phyloP scores from a whole-genome alignment of 2,797 vertebrate genomes.

The Chromobotia macracanthus region DNA sequence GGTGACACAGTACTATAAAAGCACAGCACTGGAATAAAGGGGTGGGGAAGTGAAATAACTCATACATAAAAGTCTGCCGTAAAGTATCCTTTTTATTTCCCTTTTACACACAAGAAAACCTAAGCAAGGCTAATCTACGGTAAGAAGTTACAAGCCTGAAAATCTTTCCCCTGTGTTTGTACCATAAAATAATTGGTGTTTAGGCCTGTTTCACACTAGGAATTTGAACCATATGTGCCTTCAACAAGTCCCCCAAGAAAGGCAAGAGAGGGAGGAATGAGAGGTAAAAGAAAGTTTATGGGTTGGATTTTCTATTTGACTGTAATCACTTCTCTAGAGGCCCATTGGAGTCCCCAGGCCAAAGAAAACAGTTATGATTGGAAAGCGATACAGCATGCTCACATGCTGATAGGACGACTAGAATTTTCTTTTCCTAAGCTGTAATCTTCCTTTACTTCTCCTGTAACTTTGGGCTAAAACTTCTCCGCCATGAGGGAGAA shows the following conservation, averaged over 20 bases:
- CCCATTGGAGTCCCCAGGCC: slow-evolving; percentile 64
- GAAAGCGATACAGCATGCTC: slow-evolving; percentile 69
- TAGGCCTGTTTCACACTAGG: slow-evolving; percentile 69
- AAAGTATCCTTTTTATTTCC: slow-evolving; percentile 62
- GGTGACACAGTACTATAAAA: slow-evolving; percentile 73
- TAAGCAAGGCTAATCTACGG: slow-evolving; percentile 68
- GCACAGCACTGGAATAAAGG: slow-evolving; percentile 61
- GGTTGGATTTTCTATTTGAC: slow-evolving; percentile 65
- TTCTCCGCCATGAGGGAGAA: slow-evolving; percentile 47
- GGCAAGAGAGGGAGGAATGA: slow-evolving; percentile 43
- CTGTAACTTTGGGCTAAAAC: slow-evolving; percentile 48
- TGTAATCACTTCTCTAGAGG: slow-evolving; percentile 68
- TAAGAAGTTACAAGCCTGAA: slow-evolving; percentile 68
- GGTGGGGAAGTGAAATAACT: slow-evolving; percentile 60
- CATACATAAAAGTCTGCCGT: slow-evolving; percentile 56
- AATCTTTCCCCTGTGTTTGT: slow-evolving; percentile 73
- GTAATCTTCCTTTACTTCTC: slow-evolving; percentile 41
- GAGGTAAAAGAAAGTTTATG: slow-evolving; percentile 57
- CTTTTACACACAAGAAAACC: slow-evolving; percentile 69
- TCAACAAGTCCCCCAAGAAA: slow-evolving; percentile 59
- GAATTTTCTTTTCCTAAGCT: slow-evolving; percentile 63
- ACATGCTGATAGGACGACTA: slow-evolving; percentile 70
- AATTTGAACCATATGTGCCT: slow-evolving; percentile 73
- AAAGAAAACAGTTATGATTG: slow-evolving; percentile 71
- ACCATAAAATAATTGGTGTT: slow-evolving; percentile 74